Percentiles rank a stretch among this genome's conserved stretches.
These are phyloP conservation scores for Agrenia bidenticulata DNA, from an alignment of 2,888 invertebrate species.

Conservation along the genomic window DNA sequence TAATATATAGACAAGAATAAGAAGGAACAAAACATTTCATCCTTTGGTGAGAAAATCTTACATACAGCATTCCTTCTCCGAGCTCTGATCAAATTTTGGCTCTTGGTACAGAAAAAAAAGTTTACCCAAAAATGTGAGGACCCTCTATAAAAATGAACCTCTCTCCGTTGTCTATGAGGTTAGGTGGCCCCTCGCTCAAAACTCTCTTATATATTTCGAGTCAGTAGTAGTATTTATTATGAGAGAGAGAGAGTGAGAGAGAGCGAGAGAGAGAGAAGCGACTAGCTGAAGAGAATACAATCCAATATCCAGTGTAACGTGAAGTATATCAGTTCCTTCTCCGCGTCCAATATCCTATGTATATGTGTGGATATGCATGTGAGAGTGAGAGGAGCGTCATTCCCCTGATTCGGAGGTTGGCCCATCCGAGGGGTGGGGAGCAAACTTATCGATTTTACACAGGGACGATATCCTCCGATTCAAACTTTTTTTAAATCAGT, in stretches of 20 bases:
- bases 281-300: conserved; percentile 15
- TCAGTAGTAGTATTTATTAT: conserved; percentile 14
- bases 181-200: conserved; percentile 38
- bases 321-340: conserved; percentile 10
- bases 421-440: conserved; percentile 36
- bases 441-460: conserved; percentile 42
- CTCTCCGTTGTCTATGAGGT: conserved; percentile 22
- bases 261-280: conserved; percentile 13
- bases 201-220: no score
- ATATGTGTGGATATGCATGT: conserved; percentile 16
- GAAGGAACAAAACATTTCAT: conserved; percentile 17
- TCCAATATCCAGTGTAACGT: conserved; percentile 15
- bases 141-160: conserved; percentile 42
- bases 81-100: conserved; percentile 53
- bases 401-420: conserved; percentile 16
- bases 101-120: conserved; percentile 36
- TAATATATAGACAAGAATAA: neutral
- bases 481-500: conserved; percentile 35
- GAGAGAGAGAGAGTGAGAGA: conserved; percentile 16
- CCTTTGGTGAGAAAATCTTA: neutral
- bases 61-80: conserved; percentile 52
- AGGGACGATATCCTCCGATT: conserved; percentile 35
- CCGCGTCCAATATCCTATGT: neutral
- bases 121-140: conserved; percentile 37
- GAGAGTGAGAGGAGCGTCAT: conserved; percentile 9